These are phyloP conservation scores for Palythoa caribaeorum DNA, from an alignment of 92 coral and sea anemone species.

Conservation along the genomic window DNA sequence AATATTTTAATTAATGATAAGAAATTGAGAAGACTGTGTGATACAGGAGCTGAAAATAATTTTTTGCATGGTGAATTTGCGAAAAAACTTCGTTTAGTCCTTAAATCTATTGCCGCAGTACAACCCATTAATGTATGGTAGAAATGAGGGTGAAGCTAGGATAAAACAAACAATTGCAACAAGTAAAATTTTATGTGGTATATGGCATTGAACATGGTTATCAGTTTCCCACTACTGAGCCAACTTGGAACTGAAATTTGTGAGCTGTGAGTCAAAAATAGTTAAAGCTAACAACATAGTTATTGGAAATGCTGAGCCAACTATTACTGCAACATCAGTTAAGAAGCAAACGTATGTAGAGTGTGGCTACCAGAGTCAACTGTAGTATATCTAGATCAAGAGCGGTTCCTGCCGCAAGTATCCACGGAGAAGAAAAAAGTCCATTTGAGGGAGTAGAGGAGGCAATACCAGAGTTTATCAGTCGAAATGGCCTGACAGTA, in stretches of 20 bases:
- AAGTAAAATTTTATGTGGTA: constrained; percentile 33
- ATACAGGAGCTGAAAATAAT: constrained; percentile 52
- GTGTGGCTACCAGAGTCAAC: constrained; percentile 41
- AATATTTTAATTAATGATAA: constrained; percentile 22
- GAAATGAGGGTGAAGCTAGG: neutral
- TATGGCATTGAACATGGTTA: constrained; percentile 39
- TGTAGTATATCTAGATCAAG: constrained; percentile 46
- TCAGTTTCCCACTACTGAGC: constrained; percentile 55
- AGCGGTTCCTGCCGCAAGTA: constrained; percentile 40
- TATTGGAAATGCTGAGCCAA: constrained; percentile 40
- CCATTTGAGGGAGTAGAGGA: constrained; percentile 60
- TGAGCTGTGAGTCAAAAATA: constrained; percentile 47
- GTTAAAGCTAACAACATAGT: constrained; percentile 17
- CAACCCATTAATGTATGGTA: constrained; percentile 55
- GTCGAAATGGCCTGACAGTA: constrained; percentile 51
- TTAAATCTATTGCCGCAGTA: constrained; percentile 27
- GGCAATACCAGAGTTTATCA: constrained; percentile 45
- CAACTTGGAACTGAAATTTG: constrained; percentile 54
- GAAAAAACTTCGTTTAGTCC: constrained; percentile 21
- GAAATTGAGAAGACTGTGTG: constrained; percentile 31
- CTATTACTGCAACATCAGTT: constrained; percentile 4
- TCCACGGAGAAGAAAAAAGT: constrained; percentile 18
- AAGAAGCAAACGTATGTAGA: constrained; percentile 42
- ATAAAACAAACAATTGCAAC: neutral
- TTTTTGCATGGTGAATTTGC: constrained; percentile 48